Percentiles rank a stretch among this genome's conserved stretches.
Evolutionary conservation across 2,797 vertebrate species (phyloP).

Genomic region (Steatocranus sp.): DNA sequence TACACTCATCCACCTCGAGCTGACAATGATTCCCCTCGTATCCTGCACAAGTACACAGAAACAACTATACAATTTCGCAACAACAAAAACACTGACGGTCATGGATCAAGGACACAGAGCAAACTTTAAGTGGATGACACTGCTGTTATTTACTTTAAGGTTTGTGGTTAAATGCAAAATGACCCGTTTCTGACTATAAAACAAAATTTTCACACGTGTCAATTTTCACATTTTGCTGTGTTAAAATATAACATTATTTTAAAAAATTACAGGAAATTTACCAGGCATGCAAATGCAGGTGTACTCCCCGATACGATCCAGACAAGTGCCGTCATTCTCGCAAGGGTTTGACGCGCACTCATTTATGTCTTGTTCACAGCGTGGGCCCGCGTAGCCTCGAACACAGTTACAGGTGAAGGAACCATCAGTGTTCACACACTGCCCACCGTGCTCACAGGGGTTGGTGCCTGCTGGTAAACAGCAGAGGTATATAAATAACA

Average conservation of each 20-base stretch:
- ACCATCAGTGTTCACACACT: slow-evolving; percentile 90
- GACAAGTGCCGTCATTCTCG: slow-evolving; percentile 91
- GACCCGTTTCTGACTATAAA: neutral
- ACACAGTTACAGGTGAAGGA: slow-evolving; percentile 90
- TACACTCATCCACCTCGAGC: slow-evolving; percentile 85
- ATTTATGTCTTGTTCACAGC: slow-evolving; percentile 92
- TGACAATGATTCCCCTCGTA: slow-evolving; percentile 90
- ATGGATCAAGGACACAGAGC: neutral
- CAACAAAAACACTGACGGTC: neutral
- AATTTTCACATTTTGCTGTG: neutral
- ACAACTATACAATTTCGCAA: neutral
- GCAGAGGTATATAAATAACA: neutral
- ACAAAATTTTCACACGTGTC: neutral
- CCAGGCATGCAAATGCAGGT: slow-evolving; percentile 89
- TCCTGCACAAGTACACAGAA: slow-evolving; percentile 65
- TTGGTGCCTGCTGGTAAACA: slow-evolving; percentile 78
- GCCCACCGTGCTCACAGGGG: slow-evolving; percentile 89
- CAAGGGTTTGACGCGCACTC: slow-evolving; percentile 91
- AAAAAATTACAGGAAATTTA: neutral
- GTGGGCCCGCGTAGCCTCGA: slow-evolving; percentile 85
- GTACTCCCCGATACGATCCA: slow-evolving; percentile 93
- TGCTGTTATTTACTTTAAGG: neutral
- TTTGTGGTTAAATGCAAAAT: neutral
- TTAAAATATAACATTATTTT: neutral
- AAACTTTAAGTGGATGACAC: neutral